Conservation (phyloP, 2,113 vertebrate genomes). For the Crotalus horridus region DNA sequence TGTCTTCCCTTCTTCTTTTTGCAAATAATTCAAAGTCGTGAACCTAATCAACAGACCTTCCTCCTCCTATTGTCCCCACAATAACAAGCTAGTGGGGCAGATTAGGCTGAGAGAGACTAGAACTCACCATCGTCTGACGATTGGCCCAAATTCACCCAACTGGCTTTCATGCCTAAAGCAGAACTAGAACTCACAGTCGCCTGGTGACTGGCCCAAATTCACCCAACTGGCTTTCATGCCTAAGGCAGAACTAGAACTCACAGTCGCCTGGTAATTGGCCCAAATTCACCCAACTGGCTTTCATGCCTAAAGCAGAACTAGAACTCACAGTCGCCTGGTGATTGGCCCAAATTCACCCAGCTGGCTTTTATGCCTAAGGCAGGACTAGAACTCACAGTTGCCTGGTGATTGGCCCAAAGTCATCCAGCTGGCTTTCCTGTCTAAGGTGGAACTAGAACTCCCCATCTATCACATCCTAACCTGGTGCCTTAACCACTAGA, state of each 20-base stretch:
- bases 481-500: not conserved
- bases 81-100: not conserved
- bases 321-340: not conserved
- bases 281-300: not conserved
- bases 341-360: no score
- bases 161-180: no score
- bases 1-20: not conserved
- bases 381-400: not conserved
- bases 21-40: not conserved
- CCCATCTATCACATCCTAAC: no score
- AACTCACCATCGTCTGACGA: not conserved
- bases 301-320: not conserved
- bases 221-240: no score
- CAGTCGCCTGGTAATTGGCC: no score
- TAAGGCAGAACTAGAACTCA: no score
- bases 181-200: no score
- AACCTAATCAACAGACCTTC: not conserved
- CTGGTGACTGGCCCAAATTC: no score
- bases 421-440: no score
- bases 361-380: fast-evolving
- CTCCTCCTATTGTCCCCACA: not conserved
- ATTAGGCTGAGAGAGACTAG: not conserved
- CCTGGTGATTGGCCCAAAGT: no score
- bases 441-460: not conserved
- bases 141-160: no score